Percentiles rank a stretch among this genome's conserved stretches.
Evolutionary conservation across 1,140 invertebrate species (phyloP).

Genomic region (Hycleus phaleratus): DNA sequence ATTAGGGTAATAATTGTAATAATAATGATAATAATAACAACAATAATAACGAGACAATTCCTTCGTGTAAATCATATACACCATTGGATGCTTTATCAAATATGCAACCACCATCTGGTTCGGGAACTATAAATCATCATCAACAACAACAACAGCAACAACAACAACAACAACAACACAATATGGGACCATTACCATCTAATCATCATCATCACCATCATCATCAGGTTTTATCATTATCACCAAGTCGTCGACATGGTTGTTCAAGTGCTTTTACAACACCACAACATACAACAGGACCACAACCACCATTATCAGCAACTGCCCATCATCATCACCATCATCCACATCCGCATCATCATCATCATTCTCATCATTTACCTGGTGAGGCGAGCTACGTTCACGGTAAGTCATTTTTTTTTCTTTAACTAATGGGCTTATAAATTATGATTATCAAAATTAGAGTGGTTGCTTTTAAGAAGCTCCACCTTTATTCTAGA

Average conservation of each 20-base stretch:
- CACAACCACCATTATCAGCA: constrained; percentile 17
- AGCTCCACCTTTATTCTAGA: too few relatives aligned
- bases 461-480: too few relatives aligned
- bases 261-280: constrained; percentile 51
- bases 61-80: constrained; percentile 61
- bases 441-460: too few relatives aligned
- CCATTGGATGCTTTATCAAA: constrained; percentile 76
- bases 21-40: neutral
- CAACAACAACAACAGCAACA: constrained; percentile 2
- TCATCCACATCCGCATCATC: constrained; percentile 20
- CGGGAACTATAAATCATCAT: constrained; percentile 35
- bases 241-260: constrained; percentile 41
- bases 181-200: constrained; percentile 31
- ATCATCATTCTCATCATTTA: constrained; percentile 12
- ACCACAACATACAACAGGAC: constrained; percentile 23
- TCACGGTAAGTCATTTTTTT: constrained; percentile 29
- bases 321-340: constrained; percentile 33
- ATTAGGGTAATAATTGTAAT: too few relatives aligned
- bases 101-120: constrained; percentile 69
- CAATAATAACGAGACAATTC: constrained; percentile 37
- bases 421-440: too few relatives aligned
- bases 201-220: constrained; percentile 26
- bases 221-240: constrained; percentile 29
- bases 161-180: constrained; percentile 38
- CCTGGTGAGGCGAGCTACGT: constrained; percentile 29